Percentiles rank a stretch among this genome's conserved stretches.
These are phyloP conservation scores for Drosophila kikkawai DNA, from an alignment of 1,140 invertebrate species.

Conservation along the genomic window DNA sequence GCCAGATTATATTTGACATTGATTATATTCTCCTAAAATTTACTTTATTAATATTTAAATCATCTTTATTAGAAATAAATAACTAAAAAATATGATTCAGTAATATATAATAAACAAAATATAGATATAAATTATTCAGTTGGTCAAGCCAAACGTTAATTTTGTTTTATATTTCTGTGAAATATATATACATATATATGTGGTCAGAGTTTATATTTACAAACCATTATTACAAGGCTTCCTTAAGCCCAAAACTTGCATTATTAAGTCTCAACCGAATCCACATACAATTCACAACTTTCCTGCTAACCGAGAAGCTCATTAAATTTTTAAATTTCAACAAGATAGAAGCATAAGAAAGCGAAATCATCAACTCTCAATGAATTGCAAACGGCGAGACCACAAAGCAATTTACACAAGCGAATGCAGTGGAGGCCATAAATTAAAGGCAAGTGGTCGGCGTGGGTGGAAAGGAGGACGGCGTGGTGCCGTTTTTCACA, in stretches of 20 bases:
- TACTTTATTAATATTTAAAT: background rate
- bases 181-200: too few species aligned
- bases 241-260: background rate
- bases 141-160: background rate
- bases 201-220: too few species aligned
- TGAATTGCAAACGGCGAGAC: slow-evolving; percentile 53
- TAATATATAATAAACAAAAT: background rate
- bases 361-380: slow-evolving; percentile 58
- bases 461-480: background rate
- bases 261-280: background rate
- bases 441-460: slow-evolving; percentile 58
- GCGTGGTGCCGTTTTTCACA: slow-evolving; percentile 32
- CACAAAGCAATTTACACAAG: slow-evolving; percentile 74
- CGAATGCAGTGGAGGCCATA: slow-evolving; percentile 65
- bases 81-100: background rate
- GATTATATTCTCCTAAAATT: too few species aligned
- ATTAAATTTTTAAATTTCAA: slow-evolving; percentile 57
- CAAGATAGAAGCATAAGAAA: slow-evolving; percentile 38
- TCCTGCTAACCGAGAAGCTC: slow-evolving; percentile 24
- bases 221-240: background rate
- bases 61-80: too few species aligned
- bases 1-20: too few species aligned
- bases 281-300: background rate
- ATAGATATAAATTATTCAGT: background rate
- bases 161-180: background rate